A percentile compares a stretch with the other conserved stretches of the same genome.
Conservation (phyloP, 2,113 vertebrate species). For the Corvus moneduloides region DNA sequence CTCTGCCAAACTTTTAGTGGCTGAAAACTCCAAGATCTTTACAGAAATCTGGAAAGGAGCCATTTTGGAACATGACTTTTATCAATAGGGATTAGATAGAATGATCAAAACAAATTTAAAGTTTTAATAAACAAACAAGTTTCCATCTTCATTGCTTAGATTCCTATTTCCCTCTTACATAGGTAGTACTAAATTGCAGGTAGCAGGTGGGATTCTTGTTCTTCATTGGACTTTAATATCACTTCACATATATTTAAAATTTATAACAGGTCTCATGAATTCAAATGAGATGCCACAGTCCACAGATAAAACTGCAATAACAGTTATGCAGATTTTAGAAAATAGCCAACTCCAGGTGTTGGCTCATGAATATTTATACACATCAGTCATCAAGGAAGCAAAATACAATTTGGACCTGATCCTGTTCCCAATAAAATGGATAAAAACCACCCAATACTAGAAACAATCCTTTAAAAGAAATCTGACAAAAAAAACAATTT, state of each 20-base stretch:
- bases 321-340: constrained; percentile 9
- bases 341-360: constrained; percentile 13
- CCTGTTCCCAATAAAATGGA: neutral
- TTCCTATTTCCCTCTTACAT: neutral
- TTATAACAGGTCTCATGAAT: constrained; percentile 40
- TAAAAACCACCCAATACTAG: neutral
- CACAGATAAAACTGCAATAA: constrained; percentile 13
- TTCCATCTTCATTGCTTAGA: neutral
- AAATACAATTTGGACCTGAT: neutral
- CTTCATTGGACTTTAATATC: constrained; percentile 35
- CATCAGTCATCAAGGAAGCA: neutral
- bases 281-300: constrained; percentile 18
- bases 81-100: neutral
- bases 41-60: neutral
- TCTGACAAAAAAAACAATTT: neutral
- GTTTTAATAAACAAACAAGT: constrained; percentile 3
- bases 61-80: neutral
- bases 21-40: neutral
- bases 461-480: neutral
- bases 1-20: neutral
- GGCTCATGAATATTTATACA: constrained; percentile 45
- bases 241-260: constrained; percentile 51
- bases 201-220: constrained; percentile 26
- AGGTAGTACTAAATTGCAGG: neutral
- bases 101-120: constrained; percentile 7